A percentile compares a stretch with the other conserved stretches of the same genome.
Conservation (phyloP, 35 echinoderm and acorn worm species). For the Amphiura filiformis region DNA sequence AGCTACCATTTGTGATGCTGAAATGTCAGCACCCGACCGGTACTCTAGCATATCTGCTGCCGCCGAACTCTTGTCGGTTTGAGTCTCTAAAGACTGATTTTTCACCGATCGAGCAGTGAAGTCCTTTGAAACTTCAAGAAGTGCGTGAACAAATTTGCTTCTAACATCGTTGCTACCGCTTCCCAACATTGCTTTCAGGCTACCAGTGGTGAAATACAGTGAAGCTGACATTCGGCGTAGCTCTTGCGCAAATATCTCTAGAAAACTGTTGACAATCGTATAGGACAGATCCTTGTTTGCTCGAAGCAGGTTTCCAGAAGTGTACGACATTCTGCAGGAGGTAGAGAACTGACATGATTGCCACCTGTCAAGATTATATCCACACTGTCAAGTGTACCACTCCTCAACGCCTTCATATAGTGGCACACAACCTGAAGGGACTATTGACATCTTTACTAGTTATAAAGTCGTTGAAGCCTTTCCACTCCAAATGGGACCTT, state of each 20-base stretch:
- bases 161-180: neutral
- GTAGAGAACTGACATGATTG: neutral
- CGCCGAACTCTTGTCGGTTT: neutral
- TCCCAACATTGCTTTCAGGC: constrained; percentile 26
- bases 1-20: constrained; percentile 31
- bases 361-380: constrained; percentile 8
- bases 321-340: constrained; percentile 2
- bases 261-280: constrained; percentile 38
- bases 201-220: constrained; percentile 28
- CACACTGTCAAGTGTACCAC: neutral
- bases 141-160: constrained; percentile 23
- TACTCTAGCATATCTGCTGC: neutral
- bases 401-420: constrained; percentile 20
- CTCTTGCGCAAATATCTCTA: constrained; percentile 18
- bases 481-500: constrained; percentile 14
- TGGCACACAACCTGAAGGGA: constrained; percentile 29
- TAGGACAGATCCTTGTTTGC: neutral
- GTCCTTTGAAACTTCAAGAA: constrained; percentile 22
- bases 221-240: constrained; percentile 22
- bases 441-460: constrained; percentile 32
- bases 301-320: neutral
- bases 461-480: constrained; percentile 13
- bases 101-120: constrained; percentile 35
- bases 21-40: neutral
- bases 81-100: neutral